Conservation (phyloP, 2,797 vertebrate genomes). For the Pipistrellus nathusii region DNA sequence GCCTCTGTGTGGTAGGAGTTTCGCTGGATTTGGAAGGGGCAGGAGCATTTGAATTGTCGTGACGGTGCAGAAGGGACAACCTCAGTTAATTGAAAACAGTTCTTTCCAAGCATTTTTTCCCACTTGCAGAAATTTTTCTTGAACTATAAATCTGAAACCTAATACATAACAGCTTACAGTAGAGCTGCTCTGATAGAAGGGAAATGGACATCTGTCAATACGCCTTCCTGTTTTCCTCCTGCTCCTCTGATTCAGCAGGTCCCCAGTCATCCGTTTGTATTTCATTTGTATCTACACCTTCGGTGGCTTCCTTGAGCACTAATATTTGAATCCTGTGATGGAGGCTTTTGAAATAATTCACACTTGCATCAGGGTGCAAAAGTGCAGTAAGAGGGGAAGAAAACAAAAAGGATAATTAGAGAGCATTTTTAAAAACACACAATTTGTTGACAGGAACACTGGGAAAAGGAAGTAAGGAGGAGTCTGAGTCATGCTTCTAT, state of each 20-base stretch:
- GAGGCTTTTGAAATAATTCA: conserved; percentile 31
- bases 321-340: neutral
- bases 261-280: neutral
- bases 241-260: neutral
- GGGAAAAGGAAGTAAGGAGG: neutral
- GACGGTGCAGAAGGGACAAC: neutral
- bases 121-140: neutral
- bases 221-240: neutral
- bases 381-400: neutral
- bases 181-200: neutral
- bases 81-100: neutral
- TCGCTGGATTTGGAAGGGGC: neutral
- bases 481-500: neutral
- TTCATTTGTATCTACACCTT: neutral
- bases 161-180: neutral
- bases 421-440: neutral
- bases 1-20: neutral
- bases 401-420: conserved; percentile 1
- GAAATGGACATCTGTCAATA: neutral
- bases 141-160: neutral
- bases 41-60: neutral
- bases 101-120: conserved; percentile 11
- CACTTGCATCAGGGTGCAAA: conserved; percentile 16
- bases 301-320: neutral
- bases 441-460: neutral